Evolutionary conservation across 2,888 invertebrate species (phyloP).

Genomic region (Drosophila meridionalis): DNA sequence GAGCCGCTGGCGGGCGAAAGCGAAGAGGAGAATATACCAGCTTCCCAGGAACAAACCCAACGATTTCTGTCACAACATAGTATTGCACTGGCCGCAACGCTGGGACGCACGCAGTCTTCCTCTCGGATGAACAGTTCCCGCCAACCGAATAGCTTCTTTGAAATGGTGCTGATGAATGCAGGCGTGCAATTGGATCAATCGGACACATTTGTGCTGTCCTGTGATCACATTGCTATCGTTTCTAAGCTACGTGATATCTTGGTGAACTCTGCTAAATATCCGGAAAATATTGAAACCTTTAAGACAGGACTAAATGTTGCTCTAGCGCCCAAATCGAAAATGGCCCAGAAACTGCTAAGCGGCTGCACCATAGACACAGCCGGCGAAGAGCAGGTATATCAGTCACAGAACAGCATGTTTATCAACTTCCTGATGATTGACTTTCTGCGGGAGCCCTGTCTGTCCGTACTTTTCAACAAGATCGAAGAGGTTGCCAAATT

Average conservation of each 20-base stretch:
- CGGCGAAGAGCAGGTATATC: constrained; percentile 79
- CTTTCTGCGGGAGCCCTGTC: constrained; percentile 87
- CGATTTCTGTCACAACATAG: constrained; percentile 84
- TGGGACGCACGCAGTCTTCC: constrained; percentile 80
- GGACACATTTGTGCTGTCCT: constrained; percentile 81
- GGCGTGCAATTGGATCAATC: constrained; percentile 82
- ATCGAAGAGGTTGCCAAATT: constrained; percentile 86
- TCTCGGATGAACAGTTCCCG: constrained; percentile 63
- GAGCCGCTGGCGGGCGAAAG: constrained; percentile 67
- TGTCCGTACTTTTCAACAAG: constrained; percentile 88
- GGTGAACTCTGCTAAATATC: constrained; percentile 86
- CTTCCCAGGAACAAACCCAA: constrained; percentile 84
- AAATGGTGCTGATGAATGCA: constrained; percentile 80
- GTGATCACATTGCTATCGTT: constrained; percentile 86
- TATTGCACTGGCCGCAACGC: constrained; percentile 70
- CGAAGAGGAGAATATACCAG: constrained; percentile 83
- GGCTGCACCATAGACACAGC: constrained; percentile 83
- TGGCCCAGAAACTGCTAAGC: constrained; percentile 79
- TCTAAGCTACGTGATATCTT: constrained; percentile 86
- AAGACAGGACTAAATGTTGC: constrained; percentile 85
- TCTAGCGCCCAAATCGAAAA: constrained; percentile 73
- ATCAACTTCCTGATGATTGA: constrained; percentile 88
- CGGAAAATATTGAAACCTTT: constrained; percentile 87
- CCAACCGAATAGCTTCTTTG: constrained; percentile 83
- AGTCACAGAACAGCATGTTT: constrained; percentile 87